These are phyloP conservation scores for Colaptes auratus DNA, from an alignment of 2,113 vertebrate genomes.

Conservation along the genomic window DNA sequence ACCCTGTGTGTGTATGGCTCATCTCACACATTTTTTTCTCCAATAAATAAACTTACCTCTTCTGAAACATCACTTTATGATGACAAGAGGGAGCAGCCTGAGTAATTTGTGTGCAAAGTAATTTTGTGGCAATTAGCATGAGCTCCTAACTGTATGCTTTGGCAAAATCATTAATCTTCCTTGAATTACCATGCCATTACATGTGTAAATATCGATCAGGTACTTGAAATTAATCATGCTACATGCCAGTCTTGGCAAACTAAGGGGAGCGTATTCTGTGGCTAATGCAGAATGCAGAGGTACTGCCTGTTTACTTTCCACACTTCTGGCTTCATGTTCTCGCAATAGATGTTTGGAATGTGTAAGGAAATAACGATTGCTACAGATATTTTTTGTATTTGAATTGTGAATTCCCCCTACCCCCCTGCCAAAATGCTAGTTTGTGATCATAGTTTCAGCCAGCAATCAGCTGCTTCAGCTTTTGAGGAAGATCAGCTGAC, in stretches of 20 bases:
- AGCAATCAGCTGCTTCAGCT: background rate
- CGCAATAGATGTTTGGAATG: background rate
- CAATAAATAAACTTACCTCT: background rate
- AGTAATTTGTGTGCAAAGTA: background rate
- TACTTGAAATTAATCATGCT: background rate
- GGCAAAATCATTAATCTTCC: background rate
- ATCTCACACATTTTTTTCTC: background rate
- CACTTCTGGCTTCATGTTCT: background rate
- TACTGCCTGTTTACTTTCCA: background rate
- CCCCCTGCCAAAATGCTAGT: background rate
- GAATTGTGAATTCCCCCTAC: background rate
- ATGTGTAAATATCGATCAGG: background rate
- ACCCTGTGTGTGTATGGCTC: background rate
- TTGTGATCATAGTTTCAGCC: background rate
- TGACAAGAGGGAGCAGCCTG: background rate
- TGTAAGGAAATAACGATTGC: background rate
- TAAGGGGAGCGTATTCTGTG: background rate
- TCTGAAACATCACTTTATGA: background rate
- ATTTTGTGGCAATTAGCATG: background rate
- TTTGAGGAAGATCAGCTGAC: background rate
- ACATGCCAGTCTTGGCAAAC: background rate
- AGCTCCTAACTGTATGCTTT: background rate
- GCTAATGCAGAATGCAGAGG: background rate
- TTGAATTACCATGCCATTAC: background rate
- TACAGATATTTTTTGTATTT: background rate